Evolutionary conservation across 2,797 vertebrate species (phyloP).

Genomic region (Thripadectes ignobilis): DNA sequence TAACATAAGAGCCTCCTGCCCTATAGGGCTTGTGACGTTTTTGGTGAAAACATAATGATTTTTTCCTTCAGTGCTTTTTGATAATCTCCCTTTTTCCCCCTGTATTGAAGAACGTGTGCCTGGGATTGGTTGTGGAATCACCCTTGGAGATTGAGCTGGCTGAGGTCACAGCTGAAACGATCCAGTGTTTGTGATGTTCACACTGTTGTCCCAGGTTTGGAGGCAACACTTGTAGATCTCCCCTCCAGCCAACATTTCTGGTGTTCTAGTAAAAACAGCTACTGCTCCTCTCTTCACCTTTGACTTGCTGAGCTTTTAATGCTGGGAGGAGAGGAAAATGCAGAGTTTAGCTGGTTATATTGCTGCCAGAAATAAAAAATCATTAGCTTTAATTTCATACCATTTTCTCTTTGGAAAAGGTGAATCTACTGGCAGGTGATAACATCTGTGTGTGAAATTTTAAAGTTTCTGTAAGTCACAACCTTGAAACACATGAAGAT

Average conservation of each 20-base stretch:
- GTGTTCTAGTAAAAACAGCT: background rate
- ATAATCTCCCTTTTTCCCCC: background rate
- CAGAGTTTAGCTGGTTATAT: background rate
- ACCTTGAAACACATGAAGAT: background rate
- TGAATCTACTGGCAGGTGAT: background rate
- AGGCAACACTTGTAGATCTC: background rate
- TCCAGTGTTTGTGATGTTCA: accelerated
- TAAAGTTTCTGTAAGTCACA: background rate
- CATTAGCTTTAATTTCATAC: background rate
- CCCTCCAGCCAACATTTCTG: background rate
- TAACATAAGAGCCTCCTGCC: background rate
- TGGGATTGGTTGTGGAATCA: background rate
- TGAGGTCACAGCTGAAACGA: background rate
- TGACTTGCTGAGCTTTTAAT: background rate
- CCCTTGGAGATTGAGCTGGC: background rate
- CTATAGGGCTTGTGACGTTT: background rate
- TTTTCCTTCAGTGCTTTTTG: background rate
- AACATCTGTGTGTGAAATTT: background rate
- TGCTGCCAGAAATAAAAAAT: background rate
- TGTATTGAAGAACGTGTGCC: background rate
- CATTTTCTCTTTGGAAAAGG: background rate
- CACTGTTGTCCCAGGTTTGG: background rate
- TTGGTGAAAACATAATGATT: background rate
- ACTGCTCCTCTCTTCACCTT: background rate
- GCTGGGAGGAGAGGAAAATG: background rate